Evolutionary conservation across 2,113 vertebrate genomes (phyloP).

Genomic region (Macheiramphus alcinus): DNA sequence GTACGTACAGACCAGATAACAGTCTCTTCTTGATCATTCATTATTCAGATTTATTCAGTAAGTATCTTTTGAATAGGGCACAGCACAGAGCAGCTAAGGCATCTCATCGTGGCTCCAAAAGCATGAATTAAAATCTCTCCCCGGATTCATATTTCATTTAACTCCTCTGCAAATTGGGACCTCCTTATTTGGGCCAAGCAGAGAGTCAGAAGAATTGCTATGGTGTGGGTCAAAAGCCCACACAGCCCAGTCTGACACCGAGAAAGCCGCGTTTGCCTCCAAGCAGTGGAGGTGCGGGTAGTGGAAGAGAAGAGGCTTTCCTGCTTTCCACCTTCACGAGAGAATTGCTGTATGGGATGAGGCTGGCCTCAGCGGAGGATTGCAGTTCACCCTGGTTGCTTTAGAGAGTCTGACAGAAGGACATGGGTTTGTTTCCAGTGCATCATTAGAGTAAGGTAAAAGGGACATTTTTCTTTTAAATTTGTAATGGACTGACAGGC

Average conservation of each 20-base stretch:
- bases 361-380: background rate
- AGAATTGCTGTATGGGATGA: background rate
- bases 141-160: background rate
- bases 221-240: background rate
- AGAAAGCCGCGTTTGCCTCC: background rate
- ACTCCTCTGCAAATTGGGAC: background rate
- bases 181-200: background rate
- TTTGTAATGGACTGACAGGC: background rate
- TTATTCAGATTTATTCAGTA: conserved; percentile 50
- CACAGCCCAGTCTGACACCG: background rate
- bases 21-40: background rate
- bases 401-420: background rate
- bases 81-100: background rate
- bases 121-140: background rate
- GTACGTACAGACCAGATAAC: conserved; percentile 7
- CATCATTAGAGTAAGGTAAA: background rate
- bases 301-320: background rate
- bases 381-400: background rate
- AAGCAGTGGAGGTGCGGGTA: accelerated
- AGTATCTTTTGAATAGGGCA: conserved; percentile 18
- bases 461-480: background rate
- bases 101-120: background rate
- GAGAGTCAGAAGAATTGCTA: background rate
- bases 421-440: background rate
- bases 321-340: background rate